Conservation (phyloP, 2,797 vertebrate species). For the Scleropages formosus region DNA sequence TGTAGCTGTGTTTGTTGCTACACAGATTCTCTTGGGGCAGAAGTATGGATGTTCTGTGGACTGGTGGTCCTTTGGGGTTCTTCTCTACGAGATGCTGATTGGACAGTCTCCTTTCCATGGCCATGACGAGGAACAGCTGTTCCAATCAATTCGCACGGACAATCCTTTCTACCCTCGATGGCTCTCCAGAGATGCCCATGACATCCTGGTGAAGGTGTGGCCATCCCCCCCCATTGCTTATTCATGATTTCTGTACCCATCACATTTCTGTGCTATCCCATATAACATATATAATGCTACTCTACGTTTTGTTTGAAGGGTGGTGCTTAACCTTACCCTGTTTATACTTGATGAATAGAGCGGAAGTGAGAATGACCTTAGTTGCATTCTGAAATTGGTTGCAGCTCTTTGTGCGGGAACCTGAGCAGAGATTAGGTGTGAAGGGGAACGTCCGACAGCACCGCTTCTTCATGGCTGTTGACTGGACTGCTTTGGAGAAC, state of each 20-base stretch:
- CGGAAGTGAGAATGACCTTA: not conserved
- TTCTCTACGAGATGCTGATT: constrained; percentile 95
- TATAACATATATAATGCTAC: too few species aligned
- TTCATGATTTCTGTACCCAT: not conserved
- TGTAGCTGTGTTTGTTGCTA: not conserved
- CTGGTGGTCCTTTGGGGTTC: constrained; percentile 98
- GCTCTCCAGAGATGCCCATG: constrained; percentile 81
- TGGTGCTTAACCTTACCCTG: not conserved
- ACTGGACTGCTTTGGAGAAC: constrained; percentile 84
- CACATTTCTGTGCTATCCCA: not conserved
- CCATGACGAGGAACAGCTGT: constrained; percentile 90
- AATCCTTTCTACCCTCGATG: constrained; percentile 85
- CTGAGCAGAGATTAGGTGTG: constrained; percentile 84
- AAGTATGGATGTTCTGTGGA: constrained; percentile 92
- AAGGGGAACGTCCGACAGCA: constrained; percentile 86
- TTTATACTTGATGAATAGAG: not conserved
- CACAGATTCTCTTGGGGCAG: constrained; percentile 91
- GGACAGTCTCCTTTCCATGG: constrained; percentile 96
- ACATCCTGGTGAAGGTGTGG: constrained; percentile 85
- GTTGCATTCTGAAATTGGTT: constrained; percentile 23
- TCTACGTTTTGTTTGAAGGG: not conserved
- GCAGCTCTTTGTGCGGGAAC: constrained; percentile 92
- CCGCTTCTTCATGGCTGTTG: constrained; percentile 79
- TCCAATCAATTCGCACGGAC: constrained; percentile 94
- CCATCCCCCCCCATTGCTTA: too few species aligned